Base-by-base conservation (phyloP, 2,797 vertebrate genomes). In the Hybognathus amarus region DNA sequence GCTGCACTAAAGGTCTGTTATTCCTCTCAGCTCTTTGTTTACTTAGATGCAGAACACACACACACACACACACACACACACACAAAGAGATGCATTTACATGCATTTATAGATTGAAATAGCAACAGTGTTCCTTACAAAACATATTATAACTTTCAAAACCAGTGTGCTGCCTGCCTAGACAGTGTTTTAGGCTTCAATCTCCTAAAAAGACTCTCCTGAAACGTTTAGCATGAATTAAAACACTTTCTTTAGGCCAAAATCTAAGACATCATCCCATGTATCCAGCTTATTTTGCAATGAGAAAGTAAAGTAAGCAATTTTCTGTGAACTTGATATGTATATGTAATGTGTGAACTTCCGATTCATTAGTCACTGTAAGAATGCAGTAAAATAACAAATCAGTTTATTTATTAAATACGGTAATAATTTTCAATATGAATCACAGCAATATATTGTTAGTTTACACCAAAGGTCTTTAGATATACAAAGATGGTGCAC, bases 1-100 rank as follows among this genome's bases (percentile, higher is more conserved):
- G 79, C 79, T 81, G 79, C 30, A n/a, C 50, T 73, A 24, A 73
- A 81, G 27, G 40, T 63, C 56, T 73, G 79, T 38, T 63, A 71
- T 56, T 22, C 22, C n/a, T 74, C 59, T 64, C 6, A 36, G 56
- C 22, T 74, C 7, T 45, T 70, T 70, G 78, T 56, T 74, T 74
- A 45, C 56, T 64, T 47, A 63, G 11, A 79, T 68, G 22, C 36
- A 59, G 17, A 56, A 52, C 33, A 42, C 20, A 45, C 36, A 59
- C n/a, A 36, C 30, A 24, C 52, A 47, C 42, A 50, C 47, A 50
- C 47, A 63, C 61, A 64, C 38, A 30, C 33, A 36, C 33, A 70
- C n/a, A 42, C n/a, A 20, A 27, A 50, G 4, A 17, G 12, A 75
- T 56, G 20, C 22, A 77, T 52, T 79, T 33, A 30, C 5, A 33